Evolutionary conservation across 2,888 invertebrate genomes (phyloP), one percentile per base, ranked within the genome.

Genomic region (Nysson spinosus): DNA sequence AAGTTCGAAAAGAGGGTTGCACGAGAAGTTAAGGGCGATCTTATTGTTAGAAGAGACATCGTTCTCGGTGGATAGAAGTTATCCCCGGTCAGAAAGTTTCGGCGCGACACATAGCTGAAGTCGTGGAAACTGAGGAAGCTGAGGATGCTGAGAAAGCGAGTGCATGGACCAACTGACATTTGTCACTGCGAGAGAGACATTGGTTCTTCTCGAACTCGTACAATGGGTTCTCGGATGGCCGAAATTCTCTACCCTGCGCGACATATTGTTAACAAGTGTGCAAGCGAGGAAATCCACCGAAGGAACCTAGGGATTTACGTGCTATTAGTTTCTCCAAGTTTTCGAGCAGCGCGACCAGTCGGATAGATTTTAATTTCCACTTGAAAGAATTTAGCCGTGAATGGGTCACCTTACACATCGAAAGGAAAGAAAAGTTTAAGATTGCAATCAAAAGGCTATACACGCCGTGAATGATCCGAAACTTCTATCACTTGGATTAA

Each of bases 111-210:
- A n/a, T n/a, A n/a, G n/a, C 14, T 40, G 28, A 11, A n/a, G 24
- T n/a, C 7, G 24, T 12, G 11, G 20, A 0, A 24, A 17, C n/a
- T n/a, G n/a, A n/a, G n/a, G n/a, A n/a, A n/a, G n/a, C n/a, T n/a
- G n/a, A n/a, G n/a, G n/a, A n/a, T n/a, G n/a, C n/a, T n/a, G 5
- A 4, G 19, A 5, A 35, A 20, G 22, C 9, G 32, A 19, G 20
- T 9, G 40, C 32, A 32, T 17, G 54, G 24, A 51, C 52, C 52
- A 30, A 44, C 16, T 35, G 73, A 62, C 65, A 62, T 72, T 72
- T 72, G 69, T 72, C 65, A 72, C 58, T 39, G 69, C 14, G 24
- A 16, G 28, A 50, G 57, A 61, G 64, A 64, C 64, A 68, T 61
- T 55, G 54, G 57, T 60, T 67, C 49, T 17, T 49, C 4, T 30